phyloP scores from a whole-genome alignment of 2,888 invertebrate genomes.

The Nymphalis urticae region DNA sequence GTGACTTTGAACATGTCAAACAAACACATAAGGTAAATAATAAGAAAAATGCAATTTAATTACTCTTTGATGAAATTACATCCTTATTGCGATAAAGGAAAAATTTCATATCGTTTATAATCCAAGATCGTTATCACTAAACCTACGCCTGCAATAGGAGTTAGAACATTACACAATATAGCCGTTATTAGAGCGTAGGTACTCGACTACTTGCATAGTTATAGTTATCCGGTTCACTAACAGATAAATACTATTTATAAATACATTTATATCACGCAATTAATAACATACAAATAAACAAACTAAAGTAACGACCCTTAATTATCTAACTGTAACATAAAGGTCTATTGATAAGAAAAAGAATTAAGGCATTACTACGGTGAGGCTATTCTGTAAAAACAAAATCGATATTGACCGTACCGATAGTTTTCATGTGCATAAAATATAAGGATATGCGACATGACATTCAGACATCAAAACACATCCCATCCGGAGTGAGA shows the following conservation, averaged over 20 bases:
- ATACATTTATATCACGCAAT: not conserved
- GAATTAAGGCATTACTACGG: no score
- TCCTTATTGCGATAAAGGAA: not conserved
- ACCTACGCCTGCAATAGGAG: slow-evolving; percentile 9
- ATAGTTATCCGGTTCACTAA: slow-evolving; percentile 10
- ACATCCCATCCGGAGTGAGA: no score
- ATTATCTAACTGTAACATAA: no score
- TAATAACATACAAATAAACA: not conserved
- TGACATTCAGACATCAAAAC: no score
- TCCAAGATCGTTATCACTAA: slow-evolving; percentile 18
- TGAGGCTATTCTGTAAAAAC: no score
- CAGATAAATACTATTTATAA: not conserved
- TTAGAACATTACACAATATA: slow-evolving; percentile 26
- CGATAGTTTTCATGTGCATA: no score
- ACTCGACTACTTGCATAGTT: slow-evolving; percentile 23
- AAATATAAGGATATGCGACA: no score
- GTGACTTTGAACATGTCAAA: no score
- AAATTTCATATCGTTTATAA: not conserved
- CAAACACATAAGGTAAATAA: not conserved
- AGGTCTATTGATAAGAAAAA: no score
- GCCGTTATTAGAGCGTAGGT: slow-evolving; percentile 26
- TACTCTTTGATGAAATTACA: not conserved
- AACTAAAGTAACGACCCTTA: no score
- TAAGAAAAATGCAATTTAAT: not conserved
- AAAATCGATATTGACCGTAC: no score